phyloP scores from a whole-genome alignment of 2,888 invertebrate genomes.

The Villa cingulata region DNA sequence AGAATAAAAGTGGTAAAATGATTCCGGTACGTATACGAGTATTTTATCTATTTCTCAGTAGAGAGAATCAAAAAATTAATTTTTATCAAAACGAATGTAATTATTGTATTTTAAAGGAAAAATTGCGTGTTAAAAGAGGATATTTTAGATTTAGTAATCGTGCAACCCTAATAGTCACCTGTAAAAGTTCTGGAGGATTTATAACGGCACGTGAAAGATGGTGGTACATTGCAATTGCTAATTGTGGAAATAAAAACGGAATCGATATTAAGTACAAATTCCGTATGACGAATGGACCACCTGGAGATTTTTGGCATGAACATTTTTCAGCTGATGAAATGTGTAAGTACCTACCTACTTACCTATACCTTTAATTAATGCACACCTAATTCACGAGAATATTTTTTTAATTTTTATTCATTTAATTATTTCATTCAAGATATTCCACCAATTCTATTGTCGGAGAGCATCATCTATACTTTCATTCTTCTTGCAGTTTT shows the following conservation, averaged over 20 bases:
- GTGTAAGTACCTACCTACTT: constrained; percentile 47
- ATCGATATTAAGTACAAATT: constrained; percentile 66
- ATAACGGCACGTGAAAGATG: constrained; percentile 72
- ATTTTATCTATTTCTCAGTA: too few species aligned
- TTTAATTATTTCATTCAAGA: constrained; percentile 45
- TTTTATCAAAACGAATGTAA: background rate
- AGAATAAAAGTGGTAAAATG: background rate
- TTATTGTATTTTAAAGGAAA: background rate
- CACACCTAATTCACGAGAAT: background rate
- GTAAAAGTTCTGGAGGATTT: constrained; percentile 57
- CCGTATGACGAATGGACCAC: constrained; percentile 75
- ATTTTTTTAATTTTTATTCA: background rate
- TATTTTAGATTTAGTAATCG: constrained; percentile 17
- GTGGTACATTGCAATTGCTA: constrained; percentile 87
- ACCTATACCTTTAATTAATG: background rate
- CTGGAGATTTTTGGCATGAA: constrained; percentile 68
- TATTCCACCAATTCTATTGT: constrained; percentile 68
- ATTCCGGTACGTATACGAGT: background rate
- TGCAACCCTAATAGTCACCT: constrained; percentile 39
- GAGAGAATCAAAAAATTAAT: background rate
- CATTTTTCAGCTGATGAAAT: constrained; percentile 94
- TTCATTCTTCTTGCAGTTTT: constrained; percentile 57
- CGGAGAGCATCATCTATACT: constrained; percentile 58
- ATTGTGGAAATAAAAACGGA: constrained; percentile 62
- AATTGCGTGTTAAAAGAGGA: constrained; percentile 15